Evolutionary conservation across 2,797 vertebrate genomes (phyloP).

Genomic region (Numenius phaeopus): DNA sequence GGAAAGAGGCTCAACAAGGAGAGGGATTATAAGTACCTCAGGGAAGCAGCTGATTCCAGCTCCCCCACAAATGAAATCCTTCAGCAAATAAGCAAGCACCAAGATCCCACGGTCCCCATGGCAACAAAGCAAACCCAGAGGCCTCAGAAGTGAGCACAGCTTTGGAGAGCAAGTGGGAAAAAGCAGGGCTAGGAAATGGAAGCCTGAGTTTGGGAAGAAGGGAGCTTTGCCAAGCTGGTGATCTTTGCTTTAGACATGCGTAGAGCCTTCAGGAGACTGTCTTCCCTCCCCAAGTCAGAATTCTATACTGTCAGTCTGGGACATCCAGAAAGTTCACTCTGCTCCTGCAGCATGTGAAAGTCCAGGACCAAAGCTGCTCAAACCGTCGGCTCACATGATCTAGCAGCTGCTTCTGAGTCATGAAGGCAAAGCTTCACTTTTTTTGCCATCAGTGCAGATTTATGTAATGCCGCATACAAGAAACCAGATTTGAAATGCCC

Average conservation of each 20-base stretch:
- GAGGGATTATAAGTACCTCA: neutral
- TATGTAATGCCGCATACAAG: neutral
- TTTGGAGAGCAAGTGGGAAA: conserved; percentile 32
- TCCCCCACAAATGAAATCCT: neutral
- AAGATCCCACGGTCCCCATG: conserved; percentile 13
- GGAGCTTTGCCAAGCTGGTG: neutral
- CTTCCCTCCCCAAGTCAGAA: neutral
- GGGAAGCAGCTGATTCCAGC: neutral
- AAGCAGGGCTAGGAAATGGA: conserved; percentile 22
- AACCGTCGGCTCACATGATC: neutral
- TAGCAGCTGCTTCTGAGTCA: conserved; percentile 11
- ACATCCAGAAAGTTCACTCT: neutral
- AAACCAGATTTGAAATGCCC: neutral
- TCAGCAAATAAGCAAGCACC: neutral
- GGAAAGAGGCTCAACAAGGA: neutral
- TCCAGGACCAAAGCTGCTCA: neutral
- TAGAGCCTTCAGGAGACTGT: neutral
- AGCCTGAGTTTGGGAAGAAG: neutral
- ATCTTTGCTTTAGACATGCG: neutral
- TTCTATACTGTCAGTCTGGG: neutral
- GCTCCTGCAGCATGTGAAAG: conserved; percentile 49
- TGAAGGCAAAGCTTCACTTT: conserved; percentile 25
- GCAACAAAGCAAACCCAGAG: conserved; percentile 40
- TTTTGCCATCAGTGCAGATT: conserved; percentile 23
- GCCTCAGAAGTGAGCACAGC: neutral